Conservation (phyloP, 1,140 invertebrate genomes). For the Ericerus pela region DNA sequence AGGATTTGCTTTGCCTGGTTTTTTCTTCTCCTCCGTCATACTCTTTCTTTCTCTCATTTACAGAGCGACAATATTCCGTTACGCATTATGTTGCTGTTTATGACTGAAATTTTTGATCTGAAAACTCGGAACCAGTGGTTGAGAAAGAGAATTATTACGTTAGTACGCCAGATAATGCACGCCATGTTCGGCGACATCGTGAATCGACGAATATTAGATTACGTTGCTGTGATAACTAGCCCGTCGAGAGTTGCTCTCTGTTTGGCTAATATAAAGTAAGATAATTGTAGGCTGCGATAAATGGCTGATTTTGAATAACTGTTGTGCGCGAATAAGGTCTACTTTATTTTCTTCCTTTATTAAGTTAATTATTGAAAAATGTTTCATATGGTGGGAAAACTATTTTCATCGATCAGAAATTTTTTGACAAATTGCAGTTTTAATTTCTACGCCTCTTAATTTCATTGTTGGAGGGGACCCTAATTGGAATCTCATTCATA, state of each 20-base stretch:
- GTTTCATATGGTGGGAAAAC: too few species aligned
- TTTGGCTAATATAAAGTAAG: constrained; percentile 14
- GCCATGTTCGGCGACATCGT: constrained; percentile 74
- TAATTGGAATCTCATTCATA: too few species aligned
- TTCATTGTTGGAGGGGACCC: too few species aligned
- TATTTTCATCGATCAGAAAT: too few species aligned
- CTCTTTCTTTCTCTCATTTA: background rate
- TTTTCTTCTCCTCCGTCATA: background rate
- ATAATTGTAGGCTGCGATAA: background rate
- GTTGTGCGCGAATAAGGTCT: background rate
- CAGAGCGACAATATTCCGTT: constrained; percentile 67
- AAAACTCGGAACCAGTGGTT: constrained; percentile 79
- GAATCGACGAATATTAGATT: constrained; percentile 78
- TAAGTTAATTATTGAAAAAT: background rate
- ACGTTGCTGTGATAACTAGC: constrained; percentile 76
- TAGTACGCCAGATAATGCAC: constrained; percentile 58
- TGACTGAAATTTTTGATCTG: constrained; percentile 86
- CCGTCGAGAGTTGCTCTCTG: constrained; percentile 32
- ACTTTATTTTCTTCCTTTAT: background rate
- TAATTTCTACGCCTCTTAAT: too few species aligned
- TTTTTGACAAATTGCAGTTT: background rate
- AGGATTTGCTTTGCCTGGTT: background rate
- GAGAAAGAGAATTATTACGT: constrained; percentile 57
- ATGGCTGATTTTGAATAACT: background rate
- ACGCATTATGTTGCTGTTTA: constrained; percentile 65